phyloP scores from a whole-genome alignment of 2,797 vertebrate genomes.

The Lepidocolaptes lacrymiger region DNA sequence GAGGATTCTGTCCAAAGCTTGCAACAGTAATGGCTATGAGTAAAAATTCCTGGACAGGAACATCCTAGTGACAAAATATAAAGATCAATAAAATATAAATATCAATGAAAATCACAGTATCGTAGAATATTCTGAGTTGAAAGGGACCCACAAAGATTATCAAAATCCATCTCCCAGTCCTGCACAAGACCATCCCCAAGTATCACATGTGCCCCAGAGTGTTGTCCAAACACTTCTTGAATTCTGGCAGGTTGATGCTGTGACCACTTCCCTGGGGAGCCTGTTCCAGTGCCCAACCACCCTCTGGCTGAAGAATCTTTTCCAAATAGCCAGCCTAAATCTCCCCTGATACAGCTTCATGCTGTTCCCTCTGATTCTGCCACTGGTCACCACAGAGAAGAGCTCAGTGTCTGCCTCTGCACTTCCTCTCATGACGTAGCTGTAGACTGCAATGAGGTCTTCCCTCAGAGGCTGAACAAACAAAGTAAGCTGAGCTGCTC shows the following conservation, averaged over 20 bases:
- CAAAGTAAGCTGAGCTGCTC: not conserved
- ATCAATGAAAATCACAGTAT: not conserved
- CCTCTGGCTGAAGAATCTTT: not conserved
- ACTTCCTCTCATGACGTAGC: not conserved
- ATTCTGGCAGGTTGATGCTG: not conserved
- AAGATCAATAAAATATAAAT: not conserved
- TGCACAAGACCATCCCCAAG: not conserved
- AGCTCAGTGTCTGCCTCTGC: not conserved
- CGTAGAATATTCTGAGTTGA: not conserved
- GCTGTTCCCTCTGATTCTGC: not conserved
- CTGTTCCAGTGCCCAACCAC: not conserved
- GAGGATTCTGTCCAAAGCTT: not conserved
- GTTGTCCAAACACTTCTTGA: rapidly evolving
- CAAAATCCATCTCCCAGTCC: not conserved
- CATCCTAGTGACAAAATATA: not conserved
- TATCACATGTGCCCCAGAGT: not conserved
- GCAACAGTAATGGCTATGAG: not conserved
- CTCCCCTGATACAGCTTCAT: not conserved
- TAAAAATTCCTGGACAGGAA: not conserved
- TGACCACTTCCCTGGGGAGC: not conserved
- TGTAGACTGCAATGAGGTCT: not conserved
- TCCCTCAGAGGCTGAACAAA: not conserved
- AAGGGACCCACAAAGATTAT: not conserved
- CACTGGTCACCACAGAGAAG: too few species aligned
- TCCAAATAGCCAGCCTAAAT: not conserved